Evolutionary conservation across 2,888 invertebrate genomes (phyloP).

Genomic region (Caenorhabditis panamensis): DNA sequence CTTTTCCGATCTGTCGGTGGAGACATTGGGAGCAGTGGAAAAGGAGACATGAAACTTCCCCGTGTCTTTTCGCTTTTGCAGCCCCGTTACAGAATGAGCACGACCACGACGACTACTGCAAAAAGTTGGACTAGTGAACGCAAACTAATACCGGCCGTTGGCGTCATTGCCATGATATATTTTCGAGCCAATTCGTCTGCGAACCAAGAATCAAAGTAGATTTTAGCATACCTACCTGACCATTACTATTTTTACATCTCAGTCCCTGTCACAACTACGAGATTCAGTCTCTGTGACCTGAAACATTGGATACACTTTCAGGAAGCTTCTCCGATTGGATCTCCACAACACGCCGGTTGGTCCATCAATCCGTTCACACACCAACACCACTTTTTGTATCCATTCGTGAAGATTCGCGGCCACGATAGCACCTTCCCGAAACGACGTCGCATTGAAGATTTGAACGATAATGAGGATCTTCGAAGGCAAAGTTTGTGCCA

Average conservation of each 20-base stretch:
- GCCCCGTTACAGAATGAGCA: too few relatives aligned
- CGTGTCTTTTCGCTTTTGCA: not conserved
- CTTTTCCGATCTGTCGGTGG: not conserved
- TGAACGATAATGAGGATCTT: conserved; percentile 24
- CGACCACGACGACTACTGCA: not conserved
- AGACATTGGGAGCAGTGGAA: not conserved
- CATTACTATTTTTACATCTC: too few relatives aligned
- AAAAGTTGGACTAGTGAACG: not conserved
- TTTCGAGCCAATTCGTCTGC: not conserved
- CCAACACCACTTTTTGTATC: conserved; percentile 35
- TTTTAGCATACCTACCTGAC: not conserved
- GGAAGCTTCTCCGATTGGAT: not conserved
- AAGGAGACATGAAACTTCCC: not conserved
- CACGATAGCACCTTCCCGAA: conserved; percentile 15
- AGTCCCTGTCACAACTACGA: too few relatives aligned
- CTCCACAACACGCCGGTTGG: conserved; percentile 10
- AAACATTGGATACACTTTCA: too few relatives aligned
- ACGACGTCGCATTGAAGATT: conserved; percentile 4
- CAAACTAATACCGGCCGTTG: not conserved
- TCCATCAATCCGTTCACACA: conserved; percentile 27
- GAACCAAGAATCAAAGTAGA: conserved; percentile 13
- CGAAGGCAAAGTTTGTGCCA: conserved; percentile 13
- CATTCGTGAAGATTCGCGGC: conserved; percentile 29
- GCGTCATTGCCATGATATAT: conserved; percentile 1
- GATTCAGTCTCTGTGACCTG: too few relatives aligned